phyloP scores from a whole-genome alignment of 2,113 vertebrate species.

The Chascanopsetta lugubris region DNA sequence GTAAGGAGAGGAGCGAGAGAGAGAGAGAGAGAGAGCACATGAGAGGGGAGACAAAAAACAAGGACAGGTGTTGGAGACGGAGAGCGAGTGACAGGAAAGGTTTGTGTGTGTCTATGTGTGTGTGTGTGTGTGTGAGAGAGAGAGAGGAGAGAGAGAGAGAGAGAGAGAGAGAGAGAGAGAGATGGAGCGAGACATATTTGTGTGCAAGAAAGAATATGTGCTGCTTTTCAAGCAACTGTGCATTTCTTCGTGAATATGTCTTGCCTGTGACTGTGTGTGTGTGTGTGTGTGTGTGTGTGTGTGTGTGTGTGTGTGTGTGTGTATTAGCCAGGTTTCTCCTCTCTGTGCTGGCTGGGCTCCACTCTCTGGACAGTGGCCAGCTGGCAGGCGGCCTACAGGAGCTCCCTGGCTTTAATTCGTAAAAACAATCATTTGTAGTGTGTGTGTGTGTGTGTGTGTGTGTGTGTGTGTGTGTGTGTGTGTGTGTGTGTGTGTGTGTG shows the following conservation, averaged over 20 bases:
- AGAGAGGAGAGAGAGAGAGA: no score
- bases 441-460: conserved; percentile 42
- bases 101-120: background rate
- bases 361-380: conserved; percentile 77
- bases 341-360: conserved; percentile 71
- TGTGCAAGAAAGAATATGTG: conserved; percentile 34
- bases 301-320: conserved; percentile 32
- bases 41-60: conserved; percentile 49
- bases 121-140: conserved; percentile 5
- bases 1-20: conserved; percentile 53
- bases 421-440: conserved; percentile 84
- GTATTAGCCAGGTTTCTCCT: conserved; percentile 67
- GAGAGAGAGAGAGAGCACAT: no score
- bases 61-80: conserved; percentile 59
- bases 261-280: conserved; percentile 35
- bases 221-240: conserved; percentile 29
- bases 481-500: no score
- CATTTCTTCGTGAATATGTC: conserved; percentile 42
- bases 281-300: conserved; percentile 26
- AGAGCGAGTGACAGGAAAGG: background rate
- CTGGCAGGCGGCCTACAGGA: conserved; percentile 77
- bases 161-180: background rate
- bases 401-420: conserved; percentile 83
- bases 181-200: background rate
- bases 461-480: conserved; percentile 22